Conservation (phyloP, 1,140 invertebrate genomes). For the Micrasema minimum region DNA sequence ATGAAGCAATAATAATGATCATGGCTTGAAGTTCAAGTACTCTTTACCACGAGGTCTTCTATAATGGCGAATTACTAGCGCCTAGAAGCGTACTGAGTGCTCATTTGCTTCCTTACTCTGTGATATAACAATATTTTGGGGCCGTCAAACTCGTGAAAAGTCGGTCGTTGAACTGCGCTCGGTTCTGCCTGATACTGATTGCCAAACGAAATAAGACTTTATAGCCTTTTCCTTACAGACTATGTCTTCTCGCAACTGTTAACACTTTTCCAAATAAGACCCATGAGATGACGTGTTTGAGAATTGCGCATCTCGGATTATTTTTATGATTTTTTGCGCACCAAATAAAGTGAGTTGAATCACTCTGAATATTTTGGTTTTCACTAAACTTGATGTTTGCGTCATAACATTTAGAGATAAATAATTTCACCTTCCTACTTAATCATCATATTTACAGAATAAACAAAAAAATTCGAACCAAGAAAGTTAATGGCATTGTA, state of each 20-base stretch:
- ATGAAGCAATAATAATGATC: too few relatives aligned
- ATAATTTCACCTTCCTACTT: too few relatives aligned
- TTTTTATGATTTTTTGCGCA: not conserved
- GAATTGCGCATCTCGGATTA: not conserved
- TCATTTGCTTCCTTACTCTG: constrained; percentile 22
- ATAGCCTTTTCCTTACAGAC: not conserved
- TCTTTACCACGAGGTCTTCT: too few relatives aligned
- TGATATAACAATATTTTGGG: constrained; percentile 66
- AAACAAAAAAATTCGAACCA: too few relatives aligned
- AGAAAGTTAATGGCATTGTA: too few relatives aligned
- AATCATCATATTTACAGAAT: too few relatives aligned
- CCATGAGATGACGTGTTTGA: constrained; percentile 5
- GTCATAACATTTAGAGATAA: too few relatives aligned
- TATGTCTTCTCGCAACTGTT: not conserved
- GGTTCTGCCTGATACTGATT: constrained; percentile 16
- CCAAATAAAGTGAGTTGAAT: not conserved
- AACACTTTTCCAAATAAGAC: constrained; percentile 16
- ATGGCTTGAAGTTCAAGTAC: too few relatives aligned
- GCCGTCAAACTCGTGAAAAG: constrained; percentile 68
- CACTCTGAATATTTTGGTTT: too few relatives aligned
- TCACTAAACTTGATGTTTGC: too few relatives aligned
- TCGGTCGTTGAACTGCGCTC: constrained; percentile 66
- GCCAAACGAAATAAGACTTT: constrained; percentile 26
- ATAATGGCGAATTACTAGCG: too few relatives aligned
- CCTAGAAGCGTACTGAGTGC: too few relatives aligned